These are phyloP conservation scores for Varroa destructor DNA, from an alignment of 1,140 invertebrate genomes.

Conservation along the genomic window DNA sequence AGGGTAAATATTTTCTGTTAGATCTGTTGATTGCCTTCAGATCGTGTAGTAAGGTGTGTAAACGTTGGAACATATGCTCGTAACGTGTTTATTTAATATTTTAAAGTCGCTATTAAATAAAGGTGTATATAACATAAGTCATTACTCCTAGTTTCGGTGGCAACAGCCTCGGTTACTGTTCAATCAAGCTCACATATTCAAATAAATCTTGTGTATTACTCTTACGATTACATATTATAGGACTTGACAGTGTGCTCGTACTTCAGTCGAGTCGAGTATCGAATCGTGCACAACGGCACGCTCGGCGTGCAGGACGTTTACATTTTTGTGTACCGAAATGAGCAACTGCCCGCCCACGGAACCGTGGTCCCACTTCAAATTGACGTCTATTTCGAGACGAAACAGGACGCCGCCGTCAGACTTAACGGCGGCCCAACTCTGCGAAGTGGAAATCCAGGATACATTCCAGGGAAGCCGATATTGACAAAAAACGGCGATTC, in stretches of 20 bases:
- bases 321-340: not conserved
- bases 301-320: slow-evolving; percentile 22
- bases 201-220: too few species aligned
- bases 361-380: slow-evolving; percentile 3
- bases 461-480: slow-evolving; percentile 50
- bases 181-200: too few species aligned
- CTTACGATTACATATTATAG: too few species aligned
- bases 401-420: slow-evolving; percentile 7
- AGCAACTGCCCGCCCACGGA: not conserved
- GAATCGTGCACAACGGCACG: slow-evolving; percentile 22
- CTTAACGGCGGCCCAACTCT: slow-evolving; percentile 28
- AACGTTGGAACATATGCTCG: too few species aligned
- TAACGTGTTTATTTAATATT: too few species aligned
- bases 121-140: too few species aligned
- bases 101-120: too few species aligned
- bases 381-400: slow-evolving; percentile 19
- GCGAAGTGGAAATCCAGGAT: slow-evolving; percentile 56
- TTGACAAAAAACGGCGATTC: slow-evolving; percentile 41
- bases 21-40: too few species aligned
- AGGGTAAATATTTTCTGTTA: too few species aligned
- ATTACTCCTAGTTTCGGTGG: too few species aligned
- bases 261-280: not conserved
- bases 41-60: too few species aligned
- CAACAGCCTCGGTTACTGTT: too few species aligned
- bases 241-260: slow-evolving; percentile 21